Conservation (phyloP, 1,140 invertebrate species). For the Eufriesea mexicana region DNA sequence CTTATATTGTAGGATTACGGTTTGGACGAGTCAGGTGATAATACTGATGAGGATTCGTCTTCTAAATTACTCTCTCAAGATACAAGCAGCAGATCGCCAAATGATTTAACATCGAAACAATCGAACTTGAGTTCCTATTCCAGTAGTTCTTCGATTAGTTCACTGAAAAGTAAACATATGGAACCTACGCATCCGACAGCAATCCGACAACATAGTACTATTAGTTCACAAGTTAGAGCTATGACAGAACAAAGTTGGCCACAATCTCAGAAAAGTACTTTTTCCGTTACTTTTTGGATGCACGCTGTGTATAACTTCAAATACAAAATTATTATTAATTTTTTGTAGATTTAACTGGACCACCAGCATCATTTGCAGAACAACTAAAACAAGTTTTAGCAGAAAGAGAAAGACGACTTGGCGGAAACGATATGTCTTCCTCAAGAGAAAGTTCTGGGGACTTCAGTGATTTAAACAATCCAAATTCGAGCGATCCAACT, state of each 20-base stretch:
- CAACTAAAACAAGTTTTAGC: conserved; percentile 92
- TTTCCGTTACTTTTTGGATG: conserved; percentile 18
- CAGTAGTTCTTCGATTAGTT: conserved; percentile 79
- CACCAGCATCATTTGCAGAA: conserved; percentile 89
- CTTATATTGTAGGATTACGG: conserved; percentile 84
- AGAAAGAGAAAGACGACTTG: conserved; percentile 87
- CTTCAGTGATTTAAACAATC: conserved; percentile 85
- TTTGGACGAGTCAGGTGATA: conserved; percentile 87
- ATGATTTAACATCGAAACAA: conserved; percentile 77
- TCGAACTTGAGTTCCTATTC: conserved; percentile 81
- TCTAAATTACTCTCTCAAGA: conserved; percentile 76
- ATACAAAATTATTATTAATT: neutral
- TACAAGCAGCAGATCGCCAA: conserved; percentile 74
- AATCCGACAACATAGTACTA: conserved; percentile 79
- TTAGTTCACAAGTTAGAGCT: conserved; percentile 80
- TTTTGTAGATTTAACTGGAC: conserved; percentile 79
- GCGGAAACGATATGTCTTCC: conserved; percentile 82
- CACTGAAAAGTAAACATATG: conserved; percentile 78
- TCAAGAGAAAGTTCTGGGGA: conserved; percentile 86
- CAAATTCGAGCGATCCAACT: conserved; percentile 80
- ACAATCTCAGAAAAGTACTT: conserved; percentile 77
- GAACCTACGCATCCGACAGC: conserved; percentile 77
- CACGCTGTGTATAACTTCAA: neutral
- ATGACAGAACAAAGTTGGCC: conserved; percentile 81
- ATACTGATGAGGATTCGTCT: conserved; percentile 86